Percentiles rank a stretch among this genome's conserved stretches.
phyloP scores from a whole-genome alignment of 2,113 vertebrate genomes.

The Pteropus alecto region DNA sequence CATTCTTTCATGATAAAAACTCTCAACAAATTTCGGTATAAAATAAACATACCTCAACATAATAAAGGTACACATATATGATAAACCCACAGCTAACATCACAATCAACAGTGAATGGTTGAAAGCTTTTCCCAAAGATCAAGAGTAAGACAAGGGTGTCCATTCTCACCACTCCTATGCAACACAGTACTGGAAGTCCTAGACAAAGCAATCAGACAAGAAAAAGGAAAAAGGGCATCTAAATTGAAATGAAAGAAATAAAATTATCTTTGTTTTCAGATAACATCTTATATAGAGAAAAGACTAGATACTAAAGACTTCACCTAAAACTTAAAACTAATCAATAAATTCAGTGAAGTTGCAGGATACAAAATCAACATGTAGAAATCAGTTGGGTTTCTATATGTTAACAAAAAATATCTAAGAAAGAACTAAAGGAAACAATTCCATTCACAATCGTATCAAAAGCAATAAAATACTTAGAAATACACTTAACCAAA shows the following conservation, averaged over 20 bases:
- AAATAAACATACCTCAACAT: not conserved
- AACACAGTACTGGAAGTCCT: not conserved
- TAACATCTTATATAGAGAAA: not conserved
- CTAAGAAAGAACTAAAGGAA: not conserved
- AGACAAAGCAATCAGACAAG: not conserved
- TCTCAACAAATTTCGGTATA: not conserved
- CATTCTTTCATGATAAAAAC: not conserved
- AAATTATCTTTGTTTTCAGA: not conserved
- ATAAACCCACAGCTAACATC: not conserved
- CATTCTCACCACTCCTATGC: not conserved
- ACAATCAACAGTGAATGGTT: not conserved
- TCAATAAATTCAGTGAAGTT: not conserved
- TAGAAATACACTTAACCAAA: not conserved
- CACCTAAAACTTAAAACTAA: not conserved
- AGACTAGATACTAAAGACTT: not conserved
- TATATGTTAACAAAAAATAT: not conserved
- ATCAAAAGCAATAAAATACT: not conserved
- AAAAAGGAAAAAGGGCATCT: not conserved
- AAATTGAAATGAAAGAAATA: not conserved
- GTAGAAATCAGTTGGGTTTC: not conserved
- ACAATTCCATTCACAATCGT: not conserved
- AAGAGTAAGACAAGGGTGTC: not conserved
- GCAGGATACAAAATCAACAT: not conserved
- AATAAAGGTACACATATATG: not conserved
- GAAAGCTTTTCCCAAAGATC: not conserved